A percentile compares a stretch with the other conserved stretches of the same genome.
phyloP scores from a whole-genome alignment of 2,113 vertebrate genomes.

The Sapayoa aenigma region DNA sequence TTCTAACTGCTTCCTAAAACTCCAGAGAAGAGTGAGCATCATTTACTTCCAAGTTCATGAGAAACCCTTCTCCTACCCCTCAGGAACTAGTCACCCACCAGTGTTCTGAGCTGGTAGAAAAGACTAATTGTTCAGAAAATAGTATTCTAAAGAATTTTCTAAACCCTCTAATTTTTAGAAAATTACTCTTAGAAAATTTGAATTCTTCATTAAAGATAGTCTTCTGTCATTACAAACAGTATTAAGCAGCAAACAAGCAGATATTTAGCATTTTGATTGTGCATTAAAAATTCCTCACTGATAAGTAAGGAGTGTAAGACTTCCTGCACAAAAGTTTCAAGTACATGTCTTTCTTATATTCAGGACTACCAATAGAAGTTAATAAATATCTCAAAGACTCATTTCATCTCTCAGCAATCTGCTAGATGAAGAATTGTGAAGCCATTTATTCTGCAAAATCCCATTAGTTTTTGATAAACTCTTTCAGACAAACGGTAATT shows the following conservation, averaged over 20 bases:
- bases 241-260: not conserved
- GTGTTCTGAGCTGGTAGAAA: not conserved
- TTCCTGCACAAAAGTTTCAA: not conserved
- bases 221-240: not conserved
- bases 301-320: not conserved
- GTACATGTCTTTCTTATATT: not conserved
- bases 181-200: not conserved
- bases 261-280: not conserved
- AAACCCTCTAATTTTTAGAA: not conserved
- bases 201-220: not conserved
- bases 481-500: slow-evolving; percentile 26
- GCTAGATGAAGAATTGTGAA: not conserved
- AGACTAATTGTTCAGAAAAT: not conserved
- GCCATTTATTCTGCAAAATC: slow-evolving; percentile 34
- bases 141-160: not conserved
- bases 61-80: not conserved
- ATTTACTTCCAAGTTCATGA: not conserved
- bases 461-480: slow-evolving; percentile 35
- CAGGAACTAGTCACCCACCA: not conserved
- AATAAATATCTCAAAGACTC: slow-evolving; percentile 11
- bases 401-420: slow-evolving; percentile 13
- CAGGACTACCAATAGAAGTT: not conserved
- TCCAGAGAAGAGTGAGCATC: not conserved
- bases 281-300: not conserved
- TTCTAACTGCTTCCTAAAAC: not conserved